A percentile compares a stretch with the other conserved stretches of the same genome.
phyloP scores from a whole-genome alignment of 1,140 invertebrate species.

The Wasmannia auropunctata region DNA sequence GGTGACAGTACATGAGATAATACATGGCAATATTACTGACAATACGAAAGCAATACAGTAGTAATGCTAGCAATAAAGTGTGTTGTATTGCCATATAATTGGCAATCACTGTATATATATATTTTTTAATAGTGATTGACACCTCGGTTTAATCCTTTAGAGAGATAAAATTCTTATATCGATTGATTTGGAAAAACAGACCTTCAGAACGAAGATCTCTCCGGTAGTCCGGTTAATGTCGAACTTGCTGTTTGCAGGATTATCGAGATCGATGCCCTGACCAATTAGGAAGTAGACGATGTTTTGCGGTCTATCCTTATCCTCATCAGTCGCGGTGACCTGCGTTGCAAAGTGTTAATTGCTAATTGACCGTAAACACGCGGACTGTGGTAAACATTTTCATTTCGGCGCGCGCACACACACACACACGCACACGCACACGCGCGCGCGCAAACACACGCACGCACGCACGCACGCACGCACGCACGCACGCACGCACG shows the following conservation, averaged over 20 bases:
- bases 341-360: constrained; percentile 81
- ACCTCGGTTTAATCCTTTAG: not conserved
- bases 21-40: too few species aligned
- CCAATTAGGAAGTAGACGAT: constrained; percentile 99
- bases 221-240: constrained; percentile 97
- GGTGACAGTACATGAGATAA: too few species aligned
- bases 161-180: not conserved
- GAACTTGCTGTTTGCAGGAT: constrained; percentile 97
- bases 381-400: not conserved
- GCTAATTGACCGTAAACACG: constrained; percentile 5
- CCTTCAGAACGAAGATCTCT: constrained; percentile 97
- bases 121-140: not conserved
- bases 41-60: too few species aligned
- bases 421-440: too few species aligned
- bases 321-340: constrained; percentile 98
- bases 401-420: too few species aligned
- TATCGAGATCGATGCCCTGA: constrained; percentile 97
- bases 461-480: too few species aligned
- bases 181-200: constrained; percentile 82
- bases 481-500: too few species aligned
- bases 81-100: too few species aligned
- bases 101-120: not conserved
- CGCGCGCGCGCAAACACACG: too few species aligned
- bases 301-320: constrained; percentile 96
- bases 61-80: too few species aligned